A percentile compares a stretch with the other conserved stretches of the same genome.
Evolutionary conservation across 2,113 vertebrate genomes (phyloP).

Genomic region (Sterna hirundo): DNA sequence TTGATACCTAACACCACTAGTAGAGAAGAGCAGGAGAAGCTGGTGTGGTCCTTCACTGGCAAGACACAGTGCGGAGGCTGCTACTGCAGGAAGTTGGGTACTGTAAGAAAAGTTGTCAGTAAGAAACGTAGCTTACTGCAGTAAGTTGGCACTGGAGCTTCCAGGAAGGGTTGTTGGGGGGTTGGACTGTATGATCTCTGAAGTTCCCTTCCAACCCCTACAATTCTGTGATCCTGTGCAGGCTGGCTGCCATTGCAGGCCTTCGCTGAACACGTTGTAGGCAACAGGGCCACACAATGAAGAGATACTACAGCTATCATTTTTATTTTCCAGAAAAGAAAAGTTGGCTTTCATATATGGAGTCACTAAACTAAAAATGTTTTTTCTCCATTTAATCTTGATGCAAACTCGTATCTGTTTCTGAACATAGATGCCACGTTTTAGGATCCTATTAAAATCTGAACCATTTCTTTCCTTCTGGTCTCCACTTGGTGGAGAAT

Average conservation of each 20-base stretch:
- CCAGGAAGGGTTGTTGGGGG: neutral
- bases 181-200: too few relatives aligned
- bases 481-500: neutral
- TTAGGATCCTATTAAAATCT: neutral
- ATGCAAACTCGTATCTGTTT: neutral
- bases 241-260: neutral
- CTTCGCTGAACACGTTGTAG: fast-evolving
- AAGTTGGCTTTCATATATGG: neutral
- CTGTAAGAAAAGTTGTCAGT: neutral
- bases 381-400: neutral
- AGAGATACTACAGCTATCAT: neutral
- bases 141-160: neutral
- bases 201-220: too few relatives aligned
- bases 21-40: neutral
- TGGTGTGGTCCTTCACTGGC: neutral
- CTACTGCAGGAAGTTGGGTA: neutral
- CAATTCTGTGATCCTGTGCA: neutral
- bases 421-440: neutral
- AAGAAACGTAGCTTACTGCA: neutral
- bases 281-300: neutral
- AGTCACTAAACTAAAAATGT: neutral
- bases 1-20: neutral
- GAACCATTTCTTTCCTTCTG: neutral
- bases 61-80: neutral
- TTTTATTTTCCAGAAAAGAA: neutral